Base-by-base conservation (phyloP, 2,797 vertebrate genomes). In the Cephalopachus bancanus region DNA sequence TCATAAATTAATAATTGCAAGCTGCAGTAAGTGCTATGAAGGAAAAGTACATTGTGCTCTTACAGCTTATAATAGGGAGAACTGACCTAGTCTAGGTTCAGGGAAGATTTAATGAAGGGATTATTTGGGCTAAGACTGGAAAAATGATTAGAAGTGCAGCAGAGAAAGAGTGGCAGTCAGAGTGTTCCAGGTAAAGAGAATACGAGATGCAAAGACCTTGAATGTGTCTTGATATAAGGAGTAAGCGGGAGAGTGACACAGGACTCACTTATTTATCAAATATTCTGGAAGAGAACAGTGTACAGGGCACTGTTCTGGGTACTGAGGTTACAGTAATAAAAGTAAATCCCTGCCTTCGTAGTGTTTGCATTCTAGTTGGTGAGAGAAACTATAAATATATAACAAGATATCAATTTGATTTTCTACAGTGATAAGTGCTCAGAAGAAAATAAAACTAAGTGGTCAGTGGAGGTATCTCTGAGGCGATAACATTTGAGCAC, bases 1-100 rank as follows among this genome's bases (percentile, higher is more conserved):
- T 33, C 65, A 65, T 85, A 93, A 94, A 92, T 93, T 95, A 93
- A 69, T 85, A 85, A 87, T 91, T 87, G n/a, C 79, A 59, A 93
- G 79, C 24, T 76, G 22, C 74, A 11, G 15, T 55, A 96, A 96
- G 11, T 60, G 14, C 33, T 93, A 14, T 86, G 37, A 79, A 72
- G 60, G 75, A 91, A 91, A 91, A 80, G 53, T 85, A 86, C 71
- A 71, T 3, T 78, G 19, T 79, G 16, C 5, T 95, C 19, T 74
- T 60, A 78, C 64, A 89, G 28, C n/a, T 95, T 89, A n/a, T 37
- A 71, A 67, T 49, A 83, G 10, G 44, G 44, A 92, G 28, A 96
- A 84, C n/a, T 87, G 55, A 89, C 14, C 7, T 94, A 83, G 55
- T 33, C 49, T 65, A 11, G 87, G 49, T 74, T 79, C 19, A 64